These are phyloP conservation scores for Gymnopithys bicolor DNA, from an alignment of 2,797 vertebrate genomes.

Conservation along the genomic window DNA sequence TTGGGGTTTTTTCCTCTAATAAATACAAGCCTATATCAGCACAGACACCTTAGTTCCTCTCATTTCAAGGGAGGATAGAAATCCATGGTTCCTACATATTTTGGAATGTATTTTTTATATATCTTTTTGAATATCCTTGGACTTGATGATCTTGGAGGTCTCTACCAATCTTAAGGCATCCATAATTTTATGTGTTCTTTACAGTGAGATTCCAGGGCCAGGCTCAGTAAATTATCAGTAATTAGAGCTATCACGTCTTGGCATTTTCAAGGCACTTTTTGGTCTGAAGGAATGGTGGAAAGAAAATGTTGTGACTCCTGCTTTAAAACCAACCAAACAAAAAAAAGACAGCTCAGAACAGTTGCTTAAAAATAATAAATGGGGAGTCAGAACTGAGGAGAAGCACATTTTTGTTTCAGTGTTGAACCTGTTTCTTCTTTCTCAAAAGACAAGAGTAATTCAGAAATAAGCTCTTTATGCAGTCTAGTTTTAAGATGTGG, in stretches of 20 bases:
- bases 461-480: not conserved
- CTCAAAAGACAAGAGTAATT: not conserved
- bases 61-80: not conserved
- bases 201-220: not conserved
- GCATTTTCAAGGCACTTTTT: not conserved
- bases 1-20: fast-evolving
- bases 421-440: not conserved
- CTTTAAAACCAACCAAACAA: not conserved
- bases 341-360: not conserved
- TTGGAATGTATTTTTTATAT: not conserved
- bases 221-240: not conserved
- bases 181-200: not conserved
- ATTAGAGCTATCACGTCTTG: not conserved
- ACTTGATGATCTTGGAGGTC: not conserved
- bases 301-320: not conserved
- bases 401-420: not conserved
- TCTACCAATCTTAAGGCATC: not conserved
- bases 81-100: not conserved
- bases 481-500: not conserved
- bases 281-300: not conserved
- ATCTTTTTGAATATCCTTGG: not conserved
- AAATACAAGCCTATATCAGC: not conserved
- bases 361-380: not conserved
- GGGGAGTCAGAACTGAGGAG: not conserved
- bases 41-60: not conserved